Evolutionary conservation across 2,888 invertebrate species (phyloP).

Genomic region (Hydropsyche betteni): DNA sequence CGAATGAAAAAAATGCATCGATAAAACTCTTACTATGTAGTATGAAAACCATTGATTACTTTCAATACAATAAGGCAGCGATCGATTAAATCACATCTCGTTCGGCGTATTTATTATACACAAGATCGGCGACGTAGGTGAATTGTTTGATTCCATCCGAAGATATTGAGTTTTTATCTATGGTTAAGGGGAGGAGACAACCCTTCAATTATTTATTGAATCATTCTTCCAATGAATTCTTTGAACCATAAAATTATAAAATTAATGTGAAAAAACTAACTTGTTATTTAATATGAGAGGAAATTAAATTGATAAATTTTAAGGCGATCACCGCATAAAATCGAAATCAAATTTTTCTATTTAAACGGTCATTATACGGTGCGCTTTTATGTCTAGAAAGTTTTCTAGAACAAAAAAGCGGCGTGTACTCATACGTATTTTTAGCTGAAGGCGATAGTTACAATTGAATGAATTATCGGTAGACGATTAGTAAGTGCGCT

Average conservation of each 20-base stretch:
- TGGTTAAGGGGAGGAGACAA: too few relatives aligned
- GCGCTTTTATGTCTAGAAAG: not conserved
- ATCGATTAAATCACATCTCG: slow-evolving; percentile 27
- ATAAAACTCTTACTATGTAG: not conserved
- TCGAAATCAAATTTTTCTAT: too few relatives aligned
- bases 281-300: too few relatives aligned
- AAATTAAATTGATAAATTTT: too few relatives aligned
- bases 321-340: too few relatives aligned
- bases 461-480: slow-evolving; percentile 21
- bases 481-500: slow-evolving; percentile 13
- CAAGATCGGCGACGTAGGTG: slow-evolving; percentile 29
- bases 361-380: not conserved
- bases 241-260: too few relatives aligned
- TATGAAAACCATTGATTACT: slow-evolving; percentile 21
- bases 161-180: not conserved
- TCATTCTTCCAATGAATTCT: too few relatives aligned
- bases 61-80: slow-evolving; percentile 15
- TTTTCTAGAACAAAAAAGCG: not conserved
- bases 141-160: not conserved
- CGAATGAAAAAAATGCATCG: not conserved
- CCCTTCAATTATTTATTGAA: too few relatives aligned
- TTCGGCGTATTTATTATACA: not conserved
- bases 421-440: not conserved
- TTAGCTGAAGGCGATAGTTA: too few relatives aligned
- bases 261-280: too few relatives aligned